These are phyloP conservation scores for Platycercus adscitus DNA, from an alignment of 2,113 vertebrate genomes.

Conservation along the genomic window DNA sequence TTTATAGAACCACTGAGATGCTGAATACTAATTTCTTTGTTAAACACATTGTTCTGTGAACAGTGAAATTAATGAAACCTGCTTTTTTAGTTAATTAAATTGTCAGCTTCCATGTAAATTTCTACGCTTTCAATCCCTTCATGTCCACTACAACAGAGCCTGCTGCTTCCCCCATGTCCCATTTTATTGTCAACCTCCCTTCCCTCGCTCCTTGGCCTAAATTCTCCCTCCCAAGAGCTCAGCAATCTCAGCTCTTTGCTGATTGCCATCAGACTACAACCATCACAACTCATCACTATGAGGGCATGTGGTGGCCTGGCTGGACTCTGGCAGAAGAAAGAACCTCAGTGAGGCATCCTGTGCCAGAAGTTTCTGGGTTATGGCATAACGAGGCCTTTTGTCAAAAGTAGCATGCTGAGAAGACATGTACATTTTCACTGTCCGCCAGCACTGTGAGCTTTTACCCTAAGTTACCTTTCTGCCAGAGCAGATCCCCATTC, in stretches of 20 bases:
- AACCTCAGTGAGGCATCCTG: not conserved
- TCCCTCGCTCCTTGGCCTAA: not conserved
- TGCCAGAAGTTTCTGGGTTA: not conserved
- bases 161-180: not conserved
- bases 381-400: not conserved
- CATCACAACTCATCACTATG: not conserved
- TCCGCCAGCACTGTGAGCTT: not conserved
- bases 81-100: slow-evolving; percentile 9
- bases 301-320: not conserved
- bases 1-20: not conserved
- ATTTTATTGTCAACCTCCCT: not conserved
- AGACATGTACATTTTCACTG: not conserved
- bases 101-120: not conserved
- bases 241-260: not conserved
- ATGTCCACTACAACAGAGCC: not conserved
- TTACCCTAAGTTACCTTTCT: not conserved
- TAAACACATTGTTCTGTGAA: not conserved
- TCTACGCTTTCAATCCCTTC: not conserved
- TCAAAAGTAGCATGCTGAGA: not conserved
- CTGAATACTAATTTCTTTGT: not conserved
- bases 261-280: rapidly evolving
- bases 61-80: not conserved
- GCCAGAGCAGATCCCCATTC: not conserved
- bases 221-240: not conserved
- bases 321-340: not conserved